Base-by-base conservation (phyloP, 2,113 vertebrate species). In the Halichoerus grypus region DNA sequence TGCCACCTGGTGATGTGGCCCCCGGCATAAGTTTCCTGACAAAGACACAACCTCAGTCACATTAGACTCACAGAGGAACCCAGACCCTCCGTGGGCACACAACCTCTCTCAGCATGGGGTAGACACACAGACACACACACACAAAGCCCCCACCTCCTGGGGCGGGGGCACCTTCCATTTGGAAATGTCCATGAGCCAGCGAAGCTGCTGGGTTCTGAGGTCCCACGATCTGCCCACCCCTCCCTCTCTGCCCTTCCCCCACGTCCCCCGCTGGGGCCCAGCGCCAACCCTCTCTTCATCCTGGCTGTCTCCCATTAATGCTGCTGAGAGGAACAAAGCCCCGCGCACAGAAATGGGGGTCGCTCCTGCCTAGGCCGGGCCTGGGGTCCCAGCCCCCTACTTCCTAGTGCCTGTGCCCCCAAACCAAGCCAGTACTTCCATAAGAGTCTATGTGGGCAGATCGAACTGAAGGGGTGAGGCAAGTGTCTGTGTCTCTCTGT, bases 241-340 rank as follows among this genome's bases (percentile, higher is more conserved):
- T 79, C 67, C 92, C 61, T 65, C 76, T 55, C 55, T 19, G 24
- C 80, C 83, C 83, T 36, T 39, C 69, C 92, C 33, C 74, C 94
- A 33, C 24, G 8, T 57, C 39, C 71, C 96, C 88, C 0, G 14
- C 91, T 88, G 80, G 94, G 94, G 94, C 93, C 69, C 83, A 67
- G 86, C 2, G 82, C 98, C 97, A 94, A 82, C 72, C 79, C 79
- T 87, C 77, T 72, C 82, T 72, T 82, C 69, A 31, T 89, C 88
- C 95, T 85, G 95, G 86, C 83, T 61, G 22, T 61, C 79, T 95
- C 98, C 91, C 97, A 91, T 46, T 24, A 46, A 95, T 76, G 79
- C 92, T 61, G 74, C 72, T 5, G 81, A 96, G 88, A 91, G 89
- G 89, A 98, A 98, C 98, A 98, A 98, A 98, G 98, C 97, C 96